Evolutionary conservation across 2,113 vertebrate genomes (phyloP).

Genomic region (Melanerpes aurifrons): DNA sequence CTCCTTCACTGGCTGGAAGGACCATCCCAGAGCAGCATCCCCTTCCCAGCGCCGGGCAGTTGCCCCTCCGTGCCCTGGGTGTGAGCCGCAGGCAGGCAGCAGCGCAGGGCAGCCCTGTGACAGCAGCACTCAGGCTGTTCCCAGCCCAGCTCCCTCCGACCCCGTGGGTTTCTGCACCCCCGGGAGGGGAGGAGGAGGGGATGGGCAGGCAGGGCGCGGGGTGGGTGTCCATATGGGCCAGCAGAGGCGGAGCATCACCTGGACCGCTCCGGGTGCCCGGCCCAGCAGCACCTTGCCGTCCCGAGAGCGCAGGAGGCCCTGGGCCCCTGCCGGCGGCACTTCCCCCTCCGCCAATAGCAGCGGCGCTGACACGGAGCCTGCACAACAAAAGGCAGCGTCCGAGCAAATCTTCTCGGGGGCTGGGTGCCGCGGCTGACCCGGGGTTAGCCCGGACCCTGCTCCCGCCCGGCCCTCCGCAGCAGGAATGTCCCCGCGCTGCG

Average conservation of each 20-base stretch:
- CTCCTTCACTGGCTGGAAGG: background rate
- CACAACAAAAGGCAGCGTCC: constrained; percentile 70
- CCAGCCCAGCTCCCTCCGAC: background rate
- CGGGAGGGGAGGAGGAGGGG: background rate
- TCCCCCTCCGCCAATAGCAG: constrained; percentile 4
- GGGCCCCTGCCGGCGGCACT: background rate
- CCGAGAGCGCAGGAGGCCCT: background rate
- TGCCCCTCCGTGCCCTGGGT: background rate
- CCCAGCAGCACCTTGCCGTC: background rate
- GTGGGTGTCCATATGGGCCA: rapidly evolving
- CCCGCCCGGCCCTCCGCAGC: constrained; percentile 51
- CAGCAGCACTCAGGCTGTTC: background rate
- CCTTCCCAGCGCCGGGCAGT: background rate
- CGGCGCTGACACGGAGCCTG: constrained; percentile 65
- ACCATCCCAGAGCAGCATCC: background rate
- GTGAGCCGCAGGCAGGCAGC: background rate
- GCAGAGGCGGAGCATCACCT: rapidly evolving
- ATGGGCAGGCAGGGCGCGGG: background rate
- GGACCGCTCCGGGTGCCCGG: rapidly evolving
- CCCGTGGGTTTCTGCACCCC: background rate
- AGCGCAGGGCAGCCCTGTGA: background rate
- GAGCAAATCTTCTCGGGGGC: constrained; percentile 65
- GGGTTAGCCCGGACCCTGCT: constrained; percentile 55
- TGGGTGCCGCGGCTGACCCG: constrained; percentile 5
- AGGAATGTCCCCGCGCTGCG: constrained; percentile 55